Evolutionary conservation across 2,888 invertebrate genomes (phyloP).

Genomic region (Cephalotes varians): DNA sequence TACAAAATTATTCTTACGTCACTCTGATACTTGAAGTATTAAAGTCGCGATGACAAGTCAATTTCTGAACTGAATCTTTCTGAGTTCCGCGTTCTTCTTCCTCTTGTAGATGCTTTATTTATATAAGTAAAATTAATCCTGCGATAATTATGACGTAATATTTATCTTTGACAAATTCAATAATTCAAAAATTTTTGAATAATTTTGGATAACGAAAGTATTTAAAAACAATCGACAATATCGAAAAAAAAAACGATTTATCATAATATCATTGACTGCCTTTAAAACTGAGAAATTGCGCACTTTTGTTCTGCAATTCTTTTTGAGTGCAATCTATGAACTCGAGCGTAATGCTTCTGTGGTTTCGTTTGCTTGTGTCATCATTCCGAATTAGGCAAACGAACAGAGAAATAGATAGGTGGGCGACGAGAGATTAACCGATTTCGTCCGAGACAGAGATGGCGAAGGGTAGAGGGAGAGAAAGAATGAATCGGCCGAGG

Average conservation of each 20-base stretch:
- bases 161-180: neutral
- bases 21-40: neutral
- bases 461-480: constrained; percentile 20
- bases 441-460: constrained; percentile 43
- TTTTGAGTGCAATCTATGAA: neutral
- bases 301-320: neutral
- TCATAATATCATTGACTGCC: neutral
- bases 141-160: neutral
- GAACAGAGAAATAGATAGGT: neutral
- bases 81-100: neutral
- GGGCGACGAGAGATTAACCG: constrained; percentile 6
- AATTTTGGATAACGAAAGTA: neutral
- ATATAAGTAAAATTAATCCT: neutral
- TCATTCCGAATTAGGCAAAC: neutral
- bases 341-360: neutral
- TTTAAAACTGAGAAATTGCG: neutral
- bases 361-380: neutral
- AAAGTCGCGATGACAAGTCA: neutral
- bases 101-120: neutral
- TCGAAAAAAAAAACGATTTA: neutral
- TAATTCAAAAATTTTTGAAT: neutral
- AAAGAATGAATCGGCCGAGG: constrained; percentile 9
- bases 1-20: neutral
- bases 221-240: neutral
- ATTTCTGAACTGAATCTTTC: neutral